Evolutionary conservation across 2,888 invertebrate species (phyloP), one percentile per base, ranked within the genome.

Genomic region (Mamestra brassicae): DNA sequence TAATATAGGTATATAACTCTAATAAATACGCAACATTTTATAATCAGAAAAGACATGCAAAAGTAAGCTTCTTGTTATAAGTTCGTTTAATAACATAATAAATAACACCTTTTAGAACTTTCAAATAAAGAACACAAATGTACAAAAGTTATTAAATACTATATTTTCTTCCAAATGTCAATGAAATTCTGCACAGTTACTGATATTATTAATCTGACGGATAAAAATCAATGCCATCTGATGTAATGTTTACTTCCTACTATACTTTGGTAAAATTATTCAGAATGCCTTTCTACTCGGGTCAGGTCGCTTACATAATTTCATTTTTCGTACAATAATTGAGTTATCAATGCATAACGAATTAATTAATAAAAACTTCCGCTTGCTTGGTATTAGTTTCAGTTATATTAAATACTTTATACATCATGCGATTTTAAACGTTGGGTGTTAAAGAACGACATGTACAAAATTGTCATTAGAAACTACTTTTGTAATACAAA

Each of bases 221-320:
- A 76, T 84, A 79, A 81, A 83, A 73, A 84, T 76, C 87, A 86
- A 82, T 86, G 82, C 60, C 77, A 79, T 72, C 71, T 85, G 85
- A 87, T 76, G 77, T 87, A 84, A 85, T 80, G 73, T 71, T 64
- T 60, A 87, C 80, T 87, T 86, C 87, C 87, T 79, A 68, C 69
- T 76, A 76, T 66, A 74, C 34, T 74, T 78, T 8, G 47, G 47
- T 73, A 61, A 80, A 71, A 71, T 76, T 58, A 68, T 64, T 70
- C 62, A 54, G n/a, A 76, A 86, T 85, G 66, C 69, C 76, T 83
- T 78, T 85, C 74, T 69, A 78, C 60, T 75, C 47, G 13, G 52
- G 70, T 66, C 67, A 76, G 52, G 45, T 71, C 62, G 50, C 50
- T 86, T 84, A 80, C 63, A 66, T 80, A 84, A 85, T 75, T 66